phyloP scores from a whole-genome alignment of 2,113 vertebrate species.

The Halichoeres trimaculatus region DNA sequence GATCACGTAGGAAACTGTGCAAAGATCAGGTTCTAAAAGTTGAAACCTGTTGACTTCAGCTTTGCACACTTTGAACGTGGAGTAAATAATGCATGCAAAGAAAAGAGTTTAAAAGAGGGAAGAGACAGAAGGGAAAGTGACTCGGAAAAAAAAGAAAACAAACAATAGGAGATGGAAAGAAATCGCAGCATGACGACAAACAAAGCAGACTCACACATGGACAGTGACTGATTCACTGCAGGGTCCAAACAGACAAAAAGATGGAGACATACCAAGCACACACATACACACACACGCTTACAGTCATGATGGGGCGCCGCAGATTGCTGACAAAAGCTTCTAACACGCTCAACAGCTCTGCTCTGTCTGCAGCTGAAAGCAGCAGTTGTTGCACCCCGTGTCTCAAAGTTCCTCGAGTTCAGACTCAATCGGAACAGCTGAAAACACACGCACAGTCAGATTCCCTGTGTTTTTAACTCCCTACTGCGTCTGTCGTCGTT shows the following conservation, averaged over 20 bases:
- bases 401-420: background rate
- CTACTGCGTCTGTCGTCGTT: slow-evolving; percentile 2
- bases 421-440: background rate
- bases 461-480: background rate
- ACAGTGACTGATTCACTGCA: slow-evolving; percentile 45
- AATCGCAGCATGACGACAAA: slow-evolving; percentile 18
- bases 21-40: background rate
- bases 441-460: background rate
- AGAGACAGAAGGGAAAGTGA: background rate
- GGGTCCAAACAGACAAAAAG: background rate
- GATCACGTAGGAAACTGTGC: background rate
- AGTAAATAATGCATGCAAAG: background rate
- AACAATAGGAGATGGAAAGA: slow-evolving; percentile 1
- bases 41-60: background rate
- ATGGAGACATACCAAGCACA: background rate
- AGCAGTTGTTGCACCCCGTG: slow-evolving; percentile 1
- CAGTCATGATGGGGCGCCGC: slow-evolving; percentile 9
- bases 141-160: background rate
- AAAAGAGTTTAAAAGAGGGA: background rate
- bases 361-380: slow-evolving; percentile 41
- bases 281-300: background rate
- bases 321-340: slow-evolving; percentile 46
- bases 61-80: background rate
- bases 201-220: slow-evolving; percentile 26
- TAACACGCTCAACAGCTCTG: slow-evolving; percentile 4